Evolutionary conservation across 2,797 vertebrate genomes (phyloP), one percentile per base, ranked within the genome.

Genomic region (Cephalopachus bancanus): DNA sequence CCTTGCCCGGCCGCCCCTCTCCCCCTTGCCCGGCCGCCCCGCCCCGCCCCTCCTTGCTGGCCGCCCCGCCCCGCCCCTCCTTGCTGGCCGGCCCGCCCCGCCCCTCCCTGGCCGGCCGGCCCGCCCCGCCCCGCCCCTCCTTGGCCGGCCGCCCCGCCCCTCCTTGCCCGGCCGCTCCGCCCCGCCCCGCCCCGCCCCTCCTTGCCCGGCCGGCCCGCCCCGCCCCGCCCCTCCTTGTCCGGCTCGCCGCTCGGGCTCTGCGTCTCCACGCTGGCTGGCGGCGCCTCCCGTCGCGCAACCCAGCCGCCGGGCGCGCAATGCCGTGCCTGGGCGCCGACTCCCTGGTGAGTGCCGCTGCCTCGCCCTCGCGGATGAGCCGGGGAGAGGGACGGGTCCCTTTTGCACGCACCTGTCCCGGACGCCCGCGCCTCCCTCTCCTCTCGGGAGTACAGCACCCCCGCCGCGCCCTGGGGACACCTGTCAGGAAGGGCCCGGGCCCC

Each of bases 291-390:
- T 28, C 55, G 26, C 12, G 6, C 2, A 53, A 2, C 4, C 37
- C 55, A n/a, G 33, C n/a, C 1, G 28, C 19, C 1, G 1, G 49
- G 64, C 44, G 60, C 91, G 62, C 44, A 28, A 97, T 97, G 96
- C 96, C 93, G 93, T 93, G 97, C 64, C 74, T 88, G 44, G 30
- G 97, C 17, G 95, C 97, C 22, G 71, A 90, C 89, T 89, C 79
- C 86, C 53, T 2, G 98, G 98, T 98, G 80, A 97, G 97, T 16
- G 30, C 28, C 24, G n/a, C 37, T 22, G 33, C 49, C 15, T 37
- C 71, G 20, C 7, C 19, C 26, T 10, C 0, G 1, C 19, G 24
- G 9, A 22, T 1, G 10, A 28, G 33, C 26, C n/a, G 10, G 15
- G 28, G 51, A 19, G 8, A 10, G 49, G 19, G 15, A 4, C 19